Conservation (phyloP, 2,888 invertebrate species). For the Caenorhabditis imperialis region DNA sequence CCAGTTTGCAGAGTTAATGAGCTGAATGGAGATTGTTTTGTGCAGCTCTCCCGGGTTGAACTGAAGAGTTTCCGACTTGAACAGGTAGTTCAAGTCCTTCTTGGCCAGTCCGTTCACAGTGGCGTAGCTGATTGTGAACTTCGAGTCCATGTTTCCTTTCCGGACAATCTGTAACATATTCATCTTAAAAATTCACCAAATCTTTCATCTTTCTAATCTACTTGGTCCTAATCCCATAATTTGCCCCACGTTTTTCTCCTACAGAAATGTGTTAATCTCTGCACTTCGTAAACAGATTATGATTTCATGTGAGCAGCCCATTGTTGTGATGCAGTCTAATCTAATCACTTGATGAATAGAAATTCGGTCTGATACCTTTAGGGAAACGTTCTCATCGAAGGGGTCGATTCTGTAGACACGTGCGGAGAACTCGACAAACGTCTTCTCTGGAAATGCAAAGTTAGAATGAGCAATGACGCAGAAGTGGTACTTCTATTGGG, state of each 20-base stretch:
- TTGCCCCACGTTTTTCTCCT: conserved; percentile 41
- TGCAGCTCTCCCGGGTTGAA: conserved; percentile 81
- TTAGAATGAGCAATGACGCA: no score
- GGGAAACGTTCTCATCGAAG: conserved; percentile 48
- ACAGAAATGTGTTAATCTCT: conserved; percentile 30
- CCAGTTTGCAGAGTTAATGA: conserved; percentile 82
- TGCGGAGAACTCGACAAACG: conserved; percentile 68
- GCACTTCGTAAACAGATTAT: conserved; percentile 45
- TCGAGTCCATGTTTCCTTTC: conserved; percentile 58
- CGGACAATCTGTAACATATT: conserved; percentile 69
- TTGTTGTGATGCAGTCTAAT: conserved; percentile 29
- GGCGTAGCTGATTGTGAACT: conserved; percentile 79
- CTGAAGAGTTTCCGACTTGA: conserved; percentile 76
- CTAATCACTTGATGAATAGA: neutral
- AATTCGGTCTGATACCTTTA: conserved; percentile 48
- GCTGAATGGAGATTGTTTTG: conserved; percentile 80
- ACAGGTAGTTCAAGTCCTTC: conserved; percentile 81
- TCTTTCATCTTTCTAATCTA: conserved; percentile 11
- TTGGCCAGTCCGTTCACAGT: conserved; percentile 83
- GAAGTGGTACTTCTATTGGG: conserved; percentile 29
- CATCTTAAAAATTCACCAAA: conserved; percentile 21
- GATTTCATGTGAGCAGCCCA: conserved; percentile 29
- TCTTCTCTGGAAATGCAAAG: conserved; percentile 53
- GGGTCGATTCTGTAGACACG: conserved; percentile 61
- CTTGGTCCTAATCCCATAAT: conserved; percentile 29